Percentiles rank a stretch among this genome's conserved stretches.
Conservation (phyloP, 2,113 vertebrate genomes). For the Chionodraco myersi region DNA sequence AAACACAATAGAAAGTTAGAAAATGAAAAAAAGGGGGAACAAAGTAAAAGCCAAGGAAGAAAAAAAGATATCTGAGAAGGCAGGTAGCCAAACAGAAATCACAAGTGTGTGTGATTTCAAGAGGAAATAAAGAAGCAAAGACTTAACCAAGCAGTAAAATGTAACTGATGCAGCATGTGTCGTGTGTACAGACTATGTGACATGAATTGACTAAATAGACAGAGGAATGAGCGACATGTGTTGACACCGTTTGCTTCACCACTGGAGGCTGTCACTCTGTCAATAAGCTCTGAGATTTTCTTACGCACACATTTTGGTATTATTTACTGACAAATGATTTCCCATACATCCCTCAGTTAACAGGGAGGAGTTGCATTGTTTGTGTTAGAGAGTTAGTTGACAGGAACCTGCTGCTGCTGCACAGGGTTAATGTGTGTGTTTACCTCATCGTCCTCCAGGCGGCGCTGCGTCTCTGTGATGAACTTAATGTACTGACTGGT, state of each 20-base stretch:
- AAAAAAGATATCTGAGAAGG: slow-evolving; percentile 50
- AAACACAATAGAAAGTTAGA: slow-evolving; percentile 82
- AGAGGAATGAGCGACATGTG: slow-evolving; percentile 63
- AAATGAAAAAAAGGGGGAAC: slow-evolving; percentile 37
- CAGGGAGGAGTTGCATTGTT: background rate
- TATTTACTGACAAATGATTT: slow-evolving; percentile 47
- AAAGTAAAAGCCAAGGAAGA: slow-evolving; percentile 56
- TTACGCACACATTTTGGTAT: slow-evolving; percentile 35
- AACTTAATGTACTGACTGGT: slow-evolving; percentile 95
- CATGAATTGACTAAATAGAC: slow-evolving; percentile 34
- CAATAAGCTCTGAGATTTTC: background rate
- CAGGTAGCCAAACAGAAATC: slow-evolving; percentile 59
- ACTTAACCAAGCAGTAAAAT: slow-evolving; percentile 34
- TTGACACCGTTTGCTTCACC: slow-evolving; percentile 52
- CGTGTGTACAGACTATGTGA: slow-evolving; percentile 18
- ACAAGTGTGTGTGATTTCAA: slow-evolving; percentile 48
- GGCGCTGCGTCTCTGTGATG: slow-evolving; percentile 88
- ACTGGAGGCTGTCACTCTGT: background rate
- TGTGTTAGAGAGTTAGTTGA: slow-evolving; percentile 27
- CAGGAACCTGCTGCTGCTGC: slow-evolving; percentile 1
- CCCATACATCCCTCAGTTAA: slow-evolving; percentile 34
- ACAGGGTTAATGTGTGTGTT: background rate
- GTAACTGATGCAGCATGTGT: slow-evolving; percentile 41
- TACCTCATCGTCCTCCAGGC: slow-evolving; percentile 95
- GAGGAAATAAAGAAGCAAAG: slow-evolving; percentile 45